Conservation (phyloP, 2,113 vertebrate species). For the Gasterosteus aculeatus region DNA sequence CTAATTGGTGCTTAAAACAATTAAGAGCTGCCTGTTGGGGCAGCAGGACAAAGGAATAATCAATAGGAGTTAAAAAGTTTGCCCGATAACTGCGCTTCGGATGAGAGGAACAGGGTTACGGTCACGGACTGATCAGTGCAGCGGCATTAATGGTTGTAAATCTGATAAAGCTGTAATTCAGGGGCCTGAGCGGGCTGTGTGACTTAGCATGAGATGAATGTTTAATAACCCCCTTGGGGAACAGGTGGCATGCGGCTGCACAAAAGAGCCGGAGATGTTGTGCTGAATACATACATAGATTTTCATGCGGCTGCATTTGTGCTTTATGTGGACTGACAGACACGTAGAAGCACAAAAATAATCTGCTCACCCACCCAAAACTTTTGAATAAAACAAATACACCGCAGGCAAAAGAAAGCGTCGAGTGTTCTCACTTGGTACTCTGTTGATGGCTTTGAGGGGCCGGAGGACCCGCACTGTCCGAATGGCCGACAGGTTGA, state of each 20-base stretch:
- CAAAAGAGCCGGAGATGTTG: slow-evolving; percentile 15
- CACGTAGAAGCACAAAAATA: slow-evolving; percentile 16
- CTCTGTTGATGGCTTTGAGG: slow-evolving; percentile 98
- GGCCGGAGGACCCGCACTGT: slow-evolving; percentile 96
- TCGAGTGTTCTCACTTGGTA: slow-evolving; percentile 89
- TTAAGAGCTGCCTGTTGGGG: slow-evolving; percentile 28
- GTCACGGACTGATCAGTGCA: slow-evolving; percentile 55
- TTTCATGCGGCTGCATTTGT: slow-evolving; percentile 28
- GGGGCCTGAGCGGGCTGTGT: slow-evolving; percentile 31
- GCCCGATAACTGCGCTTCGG: slow-evolving; percentile 31
- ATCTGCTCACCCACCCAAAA: neutral
- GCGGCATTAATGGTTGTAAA: slow-evolving; percentile 64
- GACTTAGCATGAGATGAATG: slow-evolving; percentile 50
- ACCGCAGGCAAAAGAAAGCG: slow-evolving; percentile 5
- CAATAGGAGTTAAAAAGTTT: slow-evolving; percentile 54
- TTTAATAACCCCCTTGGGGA: slow-evolving; percentile 46
- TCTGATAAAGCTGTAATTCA: slow-evolving; percentile 60
- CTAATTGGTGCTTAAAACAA: slow-evolving; percentile 63
- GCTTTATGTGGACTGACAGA: slow-evolving; percentile 47
- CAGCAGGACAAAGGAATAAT: slow-evolving; percentile 63
- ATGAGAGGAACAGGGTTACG: slow-evolving; percentile 45
- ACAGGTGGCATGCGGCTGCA: slow-evolving; percentile 28
- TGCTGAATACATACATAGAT: slow-evolving; percentile 30
- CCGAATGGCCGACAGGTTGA: slow-evolving; percentile 97
- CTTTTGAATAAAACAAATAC: neutral